Conservation (phyloP, 2,113 vertebrate genomes). For the Rhadina sibilatrix region DNA sequence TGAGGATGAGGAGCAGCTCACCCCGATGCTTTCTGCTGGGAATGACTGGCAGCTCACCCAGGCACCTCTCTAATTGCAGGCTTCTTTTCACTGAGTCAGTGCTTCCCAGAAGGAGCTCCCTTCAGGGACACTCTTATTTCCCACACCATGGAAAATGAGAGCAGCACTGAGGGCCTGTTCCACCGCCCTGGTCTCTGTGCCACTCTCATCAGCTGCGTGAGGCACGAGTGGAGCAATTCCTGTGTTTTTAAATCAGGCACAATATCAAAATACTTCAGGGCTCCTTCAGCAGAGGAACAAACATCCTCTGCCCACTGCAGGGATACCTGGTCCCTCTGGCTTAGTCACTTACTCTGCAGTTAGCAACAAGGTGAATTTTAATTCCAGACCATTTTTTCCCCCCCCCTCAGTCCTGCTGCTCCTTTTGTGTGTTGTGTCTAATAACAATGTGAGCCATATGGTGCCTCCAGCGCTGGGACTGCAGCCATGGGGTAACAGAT, state of each 20-base stretch:
- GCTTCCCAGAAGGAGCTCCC: not conserved
- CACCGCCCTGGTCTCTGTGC: not conserved
- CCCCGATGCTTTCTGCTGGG: not conserved
- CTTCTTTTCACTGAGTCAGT: not conserved
- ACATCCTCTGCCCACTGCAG: not conserved
- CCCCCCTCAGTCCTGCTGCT: conserved; percentile 15
- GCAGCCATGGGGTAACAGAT: conserved; percentile 58
- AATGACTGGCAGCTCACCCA: not conserved
- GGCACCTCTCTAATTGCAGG: not conserved
- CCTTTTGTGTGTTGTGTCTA: not conserved
- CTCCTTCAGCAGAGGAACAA: not conserved
- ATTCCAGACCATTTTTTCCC: not conserved
- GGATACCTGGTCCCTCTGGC: not conserved
- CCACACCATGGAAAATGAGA: not conserved
- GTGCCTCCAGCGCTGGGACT: conserved; percentile 35
- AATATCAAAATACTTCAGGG: not conserved
- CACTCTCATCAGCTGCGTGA: not conserved
- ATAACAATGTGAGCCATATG: conserved; percentile 45
- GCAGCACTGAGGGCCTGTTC: not conserved
- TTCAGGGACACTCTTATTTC: not conserved
- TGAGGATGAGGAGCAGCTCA: not conserved
- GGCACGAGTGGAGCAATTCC: not conserved
- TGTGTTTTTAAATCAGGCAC: not conserved
- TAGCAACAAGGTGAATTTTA: conserved; percentile 53
- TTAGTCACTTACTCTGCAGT: conserved; percentile 17